Evolutionary conservation across 2,113 vertebrate species (phyloP).

Genomic region (Myxocyprinus asiaticus): DNA sequence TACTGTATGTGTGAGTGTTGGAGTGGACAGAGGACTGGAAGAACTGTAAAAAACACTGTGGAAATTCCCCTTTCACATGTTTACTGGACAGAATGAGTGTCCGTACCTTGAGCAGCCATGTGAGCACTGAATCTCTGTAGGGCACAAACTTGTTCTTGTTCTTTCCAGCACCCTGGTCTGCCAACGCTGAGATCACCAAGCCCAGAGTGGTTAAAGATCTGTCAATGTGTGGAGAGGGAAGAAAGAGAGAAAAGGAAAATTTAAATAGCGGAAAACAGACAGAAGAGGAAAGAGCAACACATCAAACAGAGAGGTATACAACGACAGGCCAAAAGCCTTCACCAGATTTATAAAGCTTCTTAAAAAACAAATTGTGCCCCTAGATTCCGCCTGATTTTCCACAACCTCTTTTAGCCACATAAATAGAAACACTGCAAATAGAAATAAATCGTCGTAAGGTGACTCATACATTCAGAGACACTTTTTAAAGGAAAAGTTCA

Average conservation of each 20-base stretch:
- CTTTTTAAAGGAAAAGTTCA: too few relatives aligned
- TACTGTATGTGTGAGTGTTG: neutral
- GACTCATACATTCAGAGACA: constrained; percentile 11
- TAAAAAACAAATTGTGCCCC: constrained; percentile 20
- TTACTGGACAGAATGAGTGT: constrained; percentile 10
- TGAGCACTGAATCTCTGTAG: constrained; percentile 96
- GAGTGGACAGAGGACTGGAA: neutral
- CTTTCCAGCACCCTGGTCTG: constrained; percentile 92
- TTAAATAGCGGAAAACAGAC: neutral
- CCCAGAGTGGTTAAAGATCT: constrained; percentile 96
- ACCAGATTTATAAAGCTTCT: constrained; percentile 27
- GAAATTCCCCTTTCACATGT: constrained; percentile 23
- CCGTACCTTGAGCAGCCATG: constrained; percentile 94
- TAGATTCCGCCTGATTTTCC: neutral
- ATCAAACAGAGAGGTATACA: constrained; percentile 11
- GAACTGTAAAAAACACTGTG: neutral
- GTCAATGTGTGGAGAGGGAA: neutral
- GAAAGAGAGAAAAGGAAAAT: neutral
- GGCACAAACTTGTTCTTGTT: constrained; percentile 98
- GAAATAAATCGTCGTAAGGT: neutral
- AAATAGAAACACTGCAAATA: neutral
- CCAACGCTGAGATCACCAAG: constrained; percentile 93
- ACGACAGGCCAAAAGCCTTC: constrained; percentile 8
- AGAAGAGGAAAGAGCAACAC: constrained; percentile 1
- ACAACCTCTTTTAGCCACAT: neutral